Evolutionary conservation across 1,140 invertebrate genomes (phyloP).

Genomic region (Choristoneura fumiferana): DNA sequence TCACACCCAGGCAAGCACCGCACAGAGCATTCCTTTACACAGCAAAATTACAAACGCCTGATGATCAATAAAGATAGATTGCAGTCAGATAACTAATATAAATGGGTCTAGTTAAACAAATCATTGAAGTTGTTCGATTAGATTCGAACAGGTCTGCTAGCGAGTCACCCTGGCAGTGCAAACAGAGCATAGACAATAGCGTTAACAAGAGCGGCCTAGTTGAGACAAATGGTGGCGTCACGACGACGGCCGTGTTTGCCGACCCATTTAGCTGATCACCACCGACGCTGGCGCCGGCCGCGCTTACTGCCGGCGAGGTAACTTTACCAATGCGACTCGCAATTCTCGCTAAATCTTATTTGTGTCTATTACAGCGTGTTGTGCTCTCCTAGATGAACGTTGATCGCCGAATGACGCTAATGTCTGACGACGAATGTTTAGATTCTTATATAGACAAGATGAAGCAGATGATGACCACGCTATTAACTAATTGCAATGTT

Average conservation of each 20-base stretch:
- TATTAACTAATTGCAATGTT: no score
- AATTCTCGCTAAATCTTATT: constrained; percentile 13
- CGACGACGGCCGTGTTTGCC: constrained; percentile 43
- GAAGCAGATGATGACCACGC: no score
- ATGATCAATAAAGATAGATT: constrained; percentile 5
- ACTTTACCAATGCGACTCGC: constrained; percentile 11
- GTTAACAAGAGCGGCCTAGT: constrained; percentile 69
- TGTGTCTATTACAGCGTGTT: constrained; percentile 7
- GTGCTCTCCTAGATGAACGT: neutral
- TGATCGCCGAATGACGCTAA: neutral
- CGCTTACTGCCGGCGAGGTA: neutral
- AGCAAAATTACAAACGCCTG: neutral
- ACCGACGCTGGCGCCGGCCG: constrained; percentile 22
- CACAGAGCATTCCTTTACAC: neutral
- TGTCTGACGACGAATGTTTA: constrained; percentile 15
- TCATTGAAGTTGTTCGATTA: constrained; percentile 1
- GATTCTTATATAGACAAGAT: neutral
- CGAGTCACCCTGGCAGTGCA: constrained; percentile 25
- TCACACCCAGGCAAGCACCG: constrained; percentile 23
- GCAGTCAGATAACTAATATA: no score
- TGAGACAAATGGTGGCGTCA: constrained; percentile 52
- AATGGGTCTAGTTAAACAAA: neutral
- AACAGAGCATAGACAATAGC: constrained; percentile 46
- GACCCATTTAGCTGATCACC: constrained; percentile 59
- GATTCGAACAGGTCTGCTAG: constrained; percentile 12